Evolutionary conservation across 2,888 invertebrate genomes (phyloP).

Genomic region (Drosophila colorata): DNA sequence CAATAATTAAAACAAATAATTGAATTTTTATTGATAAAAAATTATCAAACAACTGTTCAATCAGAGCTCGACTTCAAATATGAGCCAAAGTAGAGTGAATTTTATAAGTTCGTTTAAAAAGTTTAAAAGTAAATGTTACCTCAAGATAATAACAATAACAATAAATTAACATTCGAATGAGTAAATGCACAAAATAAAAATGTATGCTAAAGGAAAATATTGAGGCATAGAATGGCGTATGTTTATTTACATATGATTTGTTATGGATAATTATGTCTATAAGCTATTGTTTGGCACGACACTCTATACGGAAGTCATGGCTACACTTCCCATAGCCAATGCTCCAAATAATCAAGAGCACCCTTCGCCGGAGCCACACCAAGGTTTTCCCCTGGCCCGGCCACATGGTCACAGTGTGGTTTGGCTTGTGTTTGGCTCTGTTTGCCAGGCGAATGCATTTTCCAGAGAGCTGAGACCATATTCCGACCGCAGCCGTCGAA

Average conservation of each 20-base stretch:
- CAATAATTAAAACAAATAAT: too few relatives aligned
- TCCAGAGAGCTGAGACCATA: constrained; percentile 33
- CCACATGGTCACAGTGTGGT: constrained; percentile 62
- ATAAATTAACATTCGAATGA: neutral
- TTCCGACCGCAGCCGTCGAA: constrained; percentile 18
- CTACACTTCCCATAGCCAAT: constrained; percentile 40
- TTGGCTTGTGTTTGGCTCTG: constrained; percentile 18
- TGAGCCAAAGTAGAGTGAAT: too few relatives aligned
- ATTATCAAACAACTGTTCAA: too few relatives aligned
- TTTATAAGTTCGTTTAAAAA: too few relatives aligned
- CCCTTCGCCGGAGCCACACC: constrained; percentile 56
- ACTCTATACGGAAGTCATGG: constrained; percentile 44
- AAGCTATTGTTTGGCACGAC: constrained; percentile 9
- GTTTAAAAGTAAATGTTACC: too few relatives aligned
- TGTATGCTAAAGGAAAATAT: neutral
- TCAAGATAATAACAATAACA: too few relatives aligned
- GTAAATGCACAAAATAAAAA: neutral
- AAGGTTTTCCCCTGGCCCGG: constrained; percentile 57
- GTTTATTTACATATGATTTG: constrained; percentile 15
- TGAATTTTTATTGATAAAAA: too few relatives aligned
- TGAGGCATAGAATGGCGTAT: neutral
- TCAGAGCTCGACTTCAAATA: too few relatives aligned
- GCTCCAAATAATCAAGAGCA: constrained; percentile 42
- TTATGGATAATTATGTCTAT: constrained; percentile 17
- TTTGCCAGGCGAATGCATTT: constrained; percentile 60